Conservation (phyloP, 2,888 invertebrate species). For the Dryobota labecula region DNA sequence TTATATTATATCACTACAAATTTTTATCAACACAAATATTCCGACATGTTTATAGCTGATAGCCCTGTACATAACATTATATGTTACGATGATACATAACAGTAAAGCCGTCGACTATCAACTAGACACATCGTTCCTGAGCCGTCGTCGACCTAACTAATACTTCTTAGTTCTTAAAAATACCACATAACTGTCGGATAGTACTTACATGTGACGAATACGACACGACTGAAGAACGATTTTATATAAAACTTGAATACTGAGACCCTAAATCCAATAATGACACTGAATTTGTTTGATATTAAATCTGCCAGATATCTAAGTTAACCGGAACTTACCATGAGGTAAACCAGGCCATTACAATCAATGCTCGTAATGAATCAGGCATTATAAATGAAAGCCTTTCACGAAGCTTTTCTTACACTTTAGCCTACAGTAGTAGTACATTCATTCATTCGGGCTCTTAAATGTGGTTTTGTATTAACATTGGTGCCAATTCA, state of each 20-base stretch:
- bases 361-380: not conserved
- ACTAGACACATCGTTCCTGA: not conserved
- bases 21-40: not conserved
- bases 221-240: constrained; percentile 8
- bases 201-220: not conserved
- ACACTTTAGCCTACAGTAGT: not conserved
- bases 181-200: not conserved
- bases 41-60: not conserved
- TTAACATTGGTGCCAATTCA: not conserved
- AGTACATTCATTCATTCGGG: not conserved
- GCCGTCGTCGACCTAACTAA: not conserved
- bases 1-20: not conserved
- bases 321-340: not conserved
- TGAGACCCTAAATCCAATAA: not conserved
- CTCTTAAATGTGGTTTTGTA: constrained; percentile 1
- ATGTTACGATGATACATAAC: not conserved
- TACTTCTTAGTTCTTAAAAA: constrained; percentile 20
- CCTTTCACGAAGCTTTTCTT: not conserved
- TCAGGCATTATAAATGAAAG: not conserved
- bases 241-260: not conserved
- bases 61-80: not conserved
- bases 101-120: constrained; percentile 2
- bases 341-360: not conserved
- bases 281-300: too few relatives aligned
- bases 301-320: not conserved